Percentiles rank a stretch among this genome's conserved stretches.
Conservation (phyloP, 1,140 invertebrate species). For the Drosophila varians region DNA sequence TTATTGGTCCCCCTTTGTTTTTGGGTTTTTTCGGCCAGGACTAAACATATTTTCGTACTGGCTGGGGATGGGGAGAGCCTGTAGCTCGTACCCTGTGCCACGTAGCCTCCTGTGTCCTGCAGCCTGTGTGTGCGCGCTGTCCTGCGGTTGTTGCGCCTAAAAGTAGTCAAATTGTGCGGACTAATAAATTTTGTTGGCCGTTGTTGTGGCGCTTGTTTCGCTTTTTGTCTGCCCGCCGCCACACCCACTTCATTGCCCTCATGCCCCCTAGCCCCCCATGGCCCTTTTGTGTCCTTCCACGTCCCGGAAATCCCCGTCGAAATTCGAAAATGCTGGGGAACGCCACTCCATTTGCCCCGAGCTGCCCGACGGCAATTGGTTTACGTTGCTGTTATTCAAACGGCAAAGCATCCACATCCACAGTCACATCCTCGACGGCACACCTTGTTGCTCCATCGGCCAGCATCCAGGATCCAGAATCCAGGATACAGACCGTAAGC, state of each 20-base stretch:
- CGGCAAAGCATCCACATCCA: conserved; percentile 3
- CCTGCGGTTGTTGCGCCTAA: conserved; percentile 80
- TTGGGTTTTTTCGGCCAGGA: conserved; percentile 43
- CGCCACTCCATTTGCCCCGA: conserved; percentile 64
- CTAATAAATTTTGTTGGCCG: conserved; percentile 79
- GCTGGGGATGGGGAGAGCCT: conserved; percentile 52
- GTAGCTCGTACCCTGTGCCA: conserved; percentile 8
- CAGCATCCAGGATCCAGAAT: conserved; percentile 18
- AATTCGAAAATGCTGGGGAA: conserved; percentile 22
- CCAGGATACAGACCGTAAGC: conserved; percentile 26
- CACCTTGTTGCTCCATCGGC: conserved; percentile 66
- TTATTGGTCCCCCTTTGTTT: conserved; percentile 47
- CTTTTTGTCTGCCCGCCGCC: conserved; percentile 48
- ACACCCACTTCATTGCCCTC: conserved; percentile 11
- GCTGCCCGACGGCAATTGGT: conserved; percentile 70
- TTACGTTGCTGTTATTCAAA: conserved; percentile 33
- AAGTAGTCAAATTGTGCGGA: conserved; percentile 81
- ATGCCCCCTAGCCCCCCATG: neutral
- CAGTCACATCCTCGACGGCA: conserved; percentile 39
- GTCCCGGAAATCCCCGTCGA: conserved; percentile 5
- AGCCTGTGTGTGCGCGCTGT: conserved; percentile 28
- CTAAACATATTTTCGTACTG: conserved; percentile 70
- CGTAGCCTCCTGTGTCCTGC: neutral
- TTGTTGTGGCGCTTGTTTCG: conserved; percentile 74
- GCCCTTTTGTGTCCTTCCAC: neutral